Percentiles rank a stretch among this genome's conserved stretches.
These are phyloP conservation scores for Melanocharis versteri DNA, from an alignment of 2,113 vertebrate species.

Conservation along the genomic window DNA sequence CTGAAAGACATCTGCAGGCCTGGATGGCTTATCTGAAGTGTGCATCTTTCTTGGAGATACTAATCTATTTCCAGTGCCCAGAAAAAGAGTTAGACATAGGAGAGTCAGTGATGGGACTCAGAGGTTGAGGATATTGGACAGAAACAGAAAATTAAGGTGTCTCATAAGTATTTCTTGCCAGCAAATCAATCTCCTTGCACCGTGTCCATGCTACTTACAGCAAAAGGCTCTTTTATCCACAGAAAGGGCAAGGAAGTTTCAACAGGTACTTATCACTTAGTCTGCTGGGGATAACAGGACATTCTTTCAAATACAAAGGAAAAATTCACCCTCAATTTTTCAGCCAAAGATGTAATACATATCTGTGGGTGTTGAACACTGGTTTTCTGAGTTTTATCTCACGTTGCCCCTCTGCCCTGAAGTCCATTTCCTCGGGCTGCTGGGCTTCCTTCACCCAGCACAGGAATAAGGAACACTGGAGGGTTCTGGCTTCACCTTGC, in stretches of 20 bases:
- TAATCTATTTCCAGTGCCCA: neutral
- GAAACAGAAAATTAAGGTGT: neutral
- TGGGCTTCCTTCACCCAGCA: neutral
- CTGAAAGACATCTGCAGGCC: neutral
- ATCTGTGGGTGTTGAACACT: neutral
- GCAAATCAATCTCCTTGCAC: neutral
- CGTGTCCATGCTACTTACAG: rapidly evolving
- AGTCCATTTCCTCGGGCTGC: neutral
- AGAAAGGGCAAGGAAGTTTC: neutral
- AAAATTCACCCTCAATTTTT: neutral
- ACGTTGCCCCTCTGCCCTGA: neutral
- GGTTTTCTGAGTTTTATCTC: neutral
- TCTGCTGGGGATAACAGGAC: neutral
- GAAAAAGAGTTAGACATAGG: neutral
- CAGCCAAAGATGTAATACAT: neutral
- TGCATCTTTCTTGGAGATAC: neutral
- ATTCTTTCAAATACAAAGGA: neutral
- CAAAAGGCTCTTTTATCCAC: neutral
- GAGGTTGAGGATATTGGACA: neutral
- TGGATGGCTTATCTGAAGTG: neutral
- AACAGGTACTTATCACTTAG: neutral
- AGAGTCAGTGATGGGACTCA: neutral
- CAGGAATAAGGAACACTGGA: neutral
- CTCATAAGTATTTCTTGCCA: neutral
- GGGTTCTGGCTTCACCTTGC: neutral